phyloP scores from a whole-genome alignment of 2,888 invertebrate species.

The Ametastegia equiseti region DNA sequence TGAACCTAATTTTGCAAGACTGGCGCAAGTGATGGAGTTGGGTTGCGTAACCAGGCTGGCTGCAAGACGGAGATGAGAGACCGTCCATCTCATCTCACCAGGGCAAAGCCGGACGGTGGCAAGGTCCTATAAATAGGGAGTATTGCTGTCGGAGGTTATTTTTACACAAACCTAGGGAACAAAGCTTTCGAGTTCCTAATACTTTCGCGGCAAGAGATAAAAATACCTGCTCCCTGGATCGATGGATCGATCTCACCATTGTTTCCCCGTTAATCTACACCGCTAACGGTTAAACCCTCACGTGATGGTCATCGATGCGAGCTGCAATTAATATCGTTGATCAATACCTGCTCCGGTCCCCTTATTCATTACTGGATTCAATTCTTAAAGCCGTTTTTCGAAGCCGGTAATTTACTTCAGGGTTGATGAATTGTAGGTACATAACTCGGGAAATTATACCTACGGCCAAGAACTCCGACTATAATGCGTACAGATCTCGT shows the following conservation, averaged over 20 bases:
- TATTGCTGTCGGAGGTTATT: conserved; percentile 36
- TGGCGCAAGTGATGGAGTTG: background rate
- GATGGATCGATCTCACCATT: background rate
- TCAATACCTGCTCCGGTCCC: no score
- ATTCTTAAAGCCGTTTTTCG: no score
- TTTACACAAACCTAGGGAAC: conserved; percentile 6
- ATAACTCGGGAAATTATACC: background rate
- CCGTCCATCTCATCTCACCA: background rate
- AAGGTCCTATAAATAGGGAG: conserved; percentile 22
- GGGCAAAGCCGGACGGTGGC: conserved; percentile 5
- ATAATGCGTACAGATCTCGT: background rate
- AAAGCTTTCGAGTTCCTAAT: background rate
- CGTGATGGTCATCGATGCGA: no score
- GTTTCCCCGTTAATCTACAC: no score
- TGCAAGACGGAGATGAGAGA: background rate
- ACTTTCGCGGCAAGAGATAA: background rate
- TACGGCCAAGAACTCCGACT: background rate
- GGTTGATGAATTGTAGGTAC: background rate
- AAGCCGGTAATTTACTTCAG: background rate
- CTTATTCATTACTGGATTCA: no score
- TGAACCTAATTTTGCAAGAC: conserved; percentile 14
- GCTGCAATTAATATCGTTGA: no score
- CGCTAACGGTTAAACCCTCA: no score
- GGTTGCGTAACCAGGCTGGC: background rate
- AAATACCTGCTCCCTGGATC: background rate